Evolutionary conservation across 2,113 vertebrate species (phyloP).

Genomic region (Macquaria australasica): DNA sequence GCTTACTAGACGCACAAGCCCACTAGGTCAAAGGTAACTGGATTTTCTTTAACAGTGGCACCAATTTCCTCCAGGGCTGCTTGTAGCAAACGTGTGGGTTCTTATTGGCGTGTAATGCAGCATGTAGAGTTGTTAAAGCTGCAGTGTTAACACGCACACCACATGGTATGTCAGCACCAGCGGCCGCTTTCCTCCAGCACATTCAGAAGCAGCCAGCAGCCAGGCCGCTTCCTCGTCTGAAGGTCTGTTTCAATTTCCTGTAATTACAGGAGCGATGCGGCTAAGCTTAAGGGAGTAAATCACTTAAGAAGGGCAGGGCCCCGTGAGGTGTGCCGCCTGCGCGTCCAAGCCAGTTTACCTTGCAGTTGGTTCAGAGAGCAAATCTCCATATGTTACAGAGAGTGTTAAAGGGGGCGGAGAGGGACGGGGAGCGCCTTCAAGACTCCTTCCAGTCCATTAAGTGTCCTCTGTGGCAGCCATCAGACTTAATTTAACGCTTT

Average conservation of each 20-base stretch:
- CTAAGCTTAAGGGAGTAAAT: slow-evolving; percentile 72
- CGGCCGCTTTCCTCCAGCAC: neutral
- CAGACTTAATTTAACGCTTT: slow-evolving; percentile 49
- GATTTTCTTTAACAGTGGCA: neutral
- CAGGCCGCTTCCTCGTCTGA: slow-evolving; percentile 7
- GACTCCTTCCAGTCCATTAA: slow-evolving; percentile 60
- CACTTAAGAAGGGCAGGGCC: slow-evolving; percentile 73
- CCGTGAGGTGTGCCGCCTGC: slow-evolving; percentile 64
- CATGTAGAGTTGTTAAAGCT: neutral
- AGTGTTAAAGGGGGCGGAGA: slow-evolving; percentile 23
- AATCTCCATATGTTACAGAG: slow-evolving; percentile 77
- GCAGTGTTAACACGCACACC: slow-evolving; percentile 14
- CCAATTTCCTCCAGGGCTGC: neutral
- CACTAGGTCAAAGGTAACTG: neutral
- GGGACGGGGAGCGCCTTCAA: slow-evolving; percentile 29
- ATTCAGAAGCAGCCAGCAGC: neutral
- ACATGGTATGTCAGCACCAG: neutral
- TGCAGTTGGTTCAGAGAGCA: slow-evolving; percentile 57
- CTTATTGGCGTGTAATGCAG: slow-evolving; percentile 8
- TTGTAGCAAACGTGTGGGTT: neutral
- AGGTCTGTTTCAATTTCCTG: slow-evolving; percentile 68
- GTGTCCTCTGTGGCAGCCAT: slow-evolving; percentile 43
- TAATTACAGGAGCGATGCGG: slow-evolving; percentile 71
- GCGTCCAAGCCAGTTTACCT: slow-evolving; percentile 68
- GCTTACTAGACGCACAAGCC: neutral